phyloP scores from a whole-genome alignment of 2,113 vertebrate species.

The Aphyosemion australe region DNA sequence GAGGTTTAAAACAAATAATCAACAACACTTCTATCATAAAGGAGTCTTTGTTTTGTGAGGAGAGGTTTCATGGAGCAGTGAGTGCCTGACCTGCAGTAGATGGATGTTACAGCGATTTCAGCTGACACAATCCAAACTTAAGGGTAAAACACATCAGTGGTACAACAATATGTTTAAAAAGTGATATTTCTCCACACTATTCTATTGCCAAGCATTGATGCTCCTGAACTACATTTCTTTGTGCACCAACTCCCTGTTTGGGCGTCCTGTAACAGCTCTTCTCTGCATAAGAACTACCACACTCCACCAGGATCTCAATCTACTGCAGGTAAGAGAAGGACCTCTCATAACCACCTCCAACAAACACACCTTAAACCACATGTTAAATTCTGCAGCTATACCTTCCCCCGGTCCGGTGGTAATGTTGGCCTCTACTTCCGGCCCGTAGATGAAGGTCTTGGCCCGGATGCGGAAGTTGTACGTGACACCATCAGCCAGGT shows the following conservation, averaged over 20 bases:
- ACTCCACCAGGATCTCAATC: background rate
- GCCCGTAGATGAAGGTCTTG: constrained; percentile 93
- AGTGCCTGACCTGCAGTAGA: too few species aligned
- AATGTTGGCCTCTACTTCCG: constrained; percentile 94
- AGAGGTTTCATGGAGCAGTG: background rate
- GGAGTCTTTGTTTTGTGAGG: too few species aligned
- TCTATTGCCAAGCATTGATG: too few species aligned
- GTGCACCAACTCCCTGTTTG: too few species aligned
- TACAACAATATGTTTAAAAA: too few species aligned
- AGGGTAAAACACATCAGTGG: too few species aligned
- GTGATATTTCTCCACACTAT: too few species aligned
- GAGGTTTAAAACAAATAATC: background rate
- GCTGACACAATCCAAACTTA: too few species aligned
- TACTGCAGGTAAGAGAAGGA: background rate
- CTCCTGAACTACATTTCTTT: too few species aligned
- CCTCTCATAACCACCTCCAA: background rate
- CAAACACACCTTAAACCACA: background rate
- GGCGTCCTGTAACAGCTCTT: too few species aligned
- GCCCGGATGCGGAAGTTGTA: constrained; percentile 93
- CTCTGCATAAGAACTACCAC: too few species aligned
- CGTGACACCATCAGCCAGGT: constrained; percentile 89
- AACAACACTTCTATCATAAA: background rate
- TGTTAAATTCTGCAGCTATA: constrained; percentile 49
- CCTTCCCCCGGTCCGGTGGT: constrained; percentile 96
- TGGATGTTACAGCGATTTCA: too few species aligned